Conservation (phyloP, 2,113 vertebrate species). For the Trachemys scripta region DNA sequence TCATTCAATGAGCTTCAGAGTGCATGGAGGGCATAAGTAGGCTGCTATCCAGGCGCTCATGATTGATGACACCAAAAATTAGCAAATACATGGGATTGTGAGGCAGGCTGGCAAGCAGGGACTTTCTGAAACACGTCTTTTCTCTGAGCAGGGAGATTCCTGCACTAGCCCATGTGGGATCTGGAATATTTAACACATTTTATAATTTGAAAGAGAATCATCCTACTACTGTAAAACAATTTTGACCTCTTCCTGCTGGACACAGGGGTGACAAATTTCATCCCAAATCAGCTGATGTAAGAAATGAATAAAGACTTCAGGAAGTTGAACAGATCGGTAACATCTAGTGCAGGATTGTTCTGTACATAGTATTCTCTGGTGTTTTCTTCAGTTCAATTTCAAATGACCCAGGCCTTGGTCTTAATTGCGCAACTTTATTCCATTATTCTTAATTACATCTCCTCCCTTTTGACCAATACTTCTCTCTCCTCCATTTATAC, state of each 20-base stretch:
- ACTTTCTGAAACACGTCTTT: neutral
- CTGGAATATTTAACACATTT: conserved; percentile 23
- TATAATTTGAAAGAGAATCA: neutral
- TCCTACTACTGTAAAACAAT: neutral
- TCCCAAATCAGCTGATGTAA: neutral
- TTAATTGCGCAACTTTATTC: neutral
- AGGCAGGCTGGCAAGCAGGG: conserved; percentile 27
- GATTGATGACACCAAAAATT: conserved; percentile 75
- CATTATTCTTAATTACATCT: neutral
- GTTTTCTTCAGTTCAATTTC: neutral
- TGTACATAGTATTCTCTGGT: neutral
- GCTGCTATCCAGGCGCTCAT: conserved; percentile 21
- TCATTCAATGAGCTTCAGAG: conserved; percentile 66
- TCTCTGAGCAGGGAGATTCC: neutral
- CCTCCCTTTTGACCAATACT: neutral
- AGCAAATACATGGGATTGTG: conserved; percentile 53
- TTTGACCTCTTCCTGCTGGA: neutral
- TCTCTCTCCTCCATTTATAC: neutral
- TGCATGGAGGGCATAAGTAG: conserved; percentile 49
- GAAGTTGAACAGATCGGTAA: neutral
- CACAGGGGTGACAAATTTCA: neutral
- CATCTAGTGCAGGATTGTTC: neutral
- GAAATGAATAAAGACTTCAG: neutral
- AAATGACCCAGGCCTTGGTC: neutral
- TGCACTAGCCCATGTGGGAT: conserved; percentile 13